Evolutionary conservation across 2,797 vertebrate species (phyloP).

Genomic region (Eutrigla gurnardus): DNA sequence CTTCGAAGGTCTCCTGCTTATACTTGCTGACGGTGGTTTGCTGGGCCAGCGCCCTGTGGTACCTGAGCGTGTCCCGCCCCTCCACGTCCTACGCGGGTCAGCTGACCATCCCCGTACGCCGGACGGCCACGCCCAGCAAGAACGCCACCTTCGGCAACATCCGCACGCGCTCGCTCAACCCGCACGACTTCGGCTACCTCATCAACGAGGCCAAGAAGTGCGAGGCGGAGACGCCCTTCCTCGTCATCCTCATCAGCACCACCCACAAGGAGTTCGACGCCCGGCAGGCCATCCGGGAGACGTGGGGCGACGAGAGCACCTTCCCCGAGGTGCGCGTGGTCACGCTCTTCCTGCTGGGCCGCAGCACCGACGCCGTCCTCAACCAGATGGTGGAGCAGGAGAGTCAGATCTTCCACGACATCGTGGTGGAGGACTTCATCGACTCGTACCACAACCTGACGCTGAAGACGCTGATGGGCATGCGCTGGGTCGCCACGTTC

Average conservation of each 20-base stretch:
- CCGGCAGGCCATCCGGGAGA: slow-evolving; percentile 97
- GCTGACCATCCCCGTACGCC: slow-evolving; percentile 85
- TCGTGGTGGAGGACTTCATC: slow-evolving; percentile 96
- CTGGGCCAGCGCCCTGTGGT: slow-evolving; percentile 99
- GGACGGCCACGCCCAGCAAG: slow-evolving; percentile 84
- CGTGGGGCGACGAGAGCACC: slow-evolving; percentile 96
- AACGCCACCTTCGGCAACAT: slow-evolving; percentile 94
- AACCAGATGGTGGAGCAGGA: slow-evolving; percentile 99
- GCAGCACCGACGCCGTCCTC: slow-evolving; percentile 90
- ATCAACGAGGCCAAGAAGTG: slow-evolving; percentile 97
- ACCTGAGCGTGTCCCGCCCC: slow-evolving; percentile 93
- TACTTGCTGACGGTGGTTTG: slow-evolving; percentile 98
- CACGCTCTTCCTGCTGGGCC: slow-evolving; percentile 94
- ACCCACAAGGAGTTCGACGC: slow-evolving; percentile 99
- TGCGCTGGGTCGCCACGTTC: slow-evolving; percentile 97
- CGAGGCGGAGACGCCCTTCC: slow-evolving; percentile 89
- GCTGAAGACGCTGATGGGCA: slow-evolving; percentile 98
- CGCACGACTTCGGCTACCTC: slow-evolving; percentile 94
- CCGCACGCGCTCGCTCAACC: slow-evolving; percentile 96
- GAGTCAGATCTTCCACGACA: slow-evolving; percentile 98
- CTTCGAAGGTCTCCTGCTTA: slow-evolving; percentile 97
- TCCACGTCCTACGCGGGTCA: slow-evolving; percentile 91
- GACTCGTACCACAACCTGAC: slow-evolving; percentile 99
- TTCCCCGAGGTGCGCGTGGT: slow-evolving; percentile 92
- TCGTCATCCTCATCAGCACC: slow-evolving; percentile 98